phyloP scores from a whole-genome alignment of 1,140 invertebrate species.

The Hyles euphorbiae region DNA sequence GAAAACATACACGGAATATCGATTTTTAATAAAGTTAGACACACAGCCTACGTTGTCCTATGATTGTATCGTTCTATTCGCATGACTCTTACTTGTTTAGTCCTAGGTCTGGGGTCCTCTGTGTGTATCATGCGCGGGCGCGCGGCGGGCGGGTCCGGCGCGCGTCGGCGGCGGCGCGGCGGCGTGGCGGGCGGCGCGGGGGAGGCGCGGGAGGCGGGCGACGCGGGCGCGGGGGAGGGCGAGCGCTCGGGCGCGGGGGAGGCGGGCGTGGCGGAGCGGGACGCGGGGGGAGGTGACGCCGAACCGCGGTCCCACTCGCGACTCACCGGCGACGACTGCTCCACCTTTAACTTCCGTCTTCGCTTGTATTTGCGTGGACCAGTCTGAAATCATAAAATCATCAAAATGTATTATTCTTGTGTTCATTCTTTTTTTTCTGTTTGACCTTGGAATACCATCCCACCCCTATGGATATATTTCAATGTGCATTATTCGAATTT shows the following conservation, averaged over 20 bases:
- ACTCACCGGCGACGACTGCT: conserved; percentile 52
- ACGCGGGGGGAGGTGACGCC: conserved; percentile 27
- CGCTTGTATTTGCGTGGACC: conserved; percentile 88
- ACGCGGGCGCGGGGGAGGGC: conserved; percentile 7
- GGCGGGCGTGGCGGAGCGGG: conserved; percentile 14
- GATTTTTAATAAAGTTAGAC: no score
- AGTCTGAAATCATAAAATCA: conserved; percentile 47
- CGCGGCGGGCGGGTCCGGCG: conserved; percentile 14
- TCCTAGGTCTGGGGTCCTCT: conserved; percentile 34
- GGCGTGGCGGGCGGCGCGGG: conserved; percentile 6
- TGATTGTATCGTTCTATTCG: not conserved
- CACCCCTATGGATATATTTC: no score
- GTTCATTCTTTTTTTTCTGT: no score
- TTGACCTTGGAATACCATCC: no score
- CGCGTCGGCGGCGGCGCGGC: conserved; percentile 14
- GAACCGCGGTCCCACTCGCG: conserved; percentile 34
- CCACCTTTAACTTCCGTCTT: conserved; percentile 82
- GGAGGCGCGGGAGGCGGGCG: conserved; percentile 73
- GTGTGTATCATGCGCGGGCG: conserved; percentile 18
- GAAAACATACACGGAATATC: no score
- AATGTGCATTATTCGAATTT: not conserved
- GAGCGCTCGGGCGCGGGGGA: conserved; percentile 11
- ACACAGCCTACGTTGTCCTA: no score
- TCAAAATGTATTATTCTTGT: no score
- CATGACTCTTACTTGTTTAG: not conserved